Evolutionary conservation across 2,113 vertebrate genomes (phyloP), one percentile per base, ranked within the genome.

Genomic region (Callionymus lyra): DNA sequence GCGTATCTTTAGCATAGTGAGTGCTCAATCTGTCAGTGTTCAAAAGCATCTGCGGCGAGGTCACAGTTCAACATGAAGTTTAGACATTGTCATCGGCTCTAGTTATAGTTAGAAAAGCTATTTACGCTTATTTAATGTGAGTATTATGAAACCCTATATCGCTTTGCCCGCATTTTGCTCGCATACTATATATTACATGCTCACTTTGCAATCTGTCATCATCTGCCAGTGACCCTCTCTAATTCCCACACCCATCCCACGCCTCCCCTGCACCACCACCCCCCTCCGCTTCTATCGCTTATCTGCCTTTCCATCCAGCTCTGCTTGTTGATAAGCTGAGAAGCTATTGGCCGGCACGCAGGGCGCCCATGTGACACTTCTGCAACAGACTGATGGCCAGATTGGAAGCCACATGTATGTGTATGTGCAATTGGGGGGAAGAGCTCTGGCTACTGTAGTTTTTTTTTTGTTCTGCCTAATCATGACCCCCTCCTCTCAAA

Each of bases 281-380:
- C 43, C 79, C 79, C 70, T 72, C 74, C 53, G 45, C 50, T n/a
- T 38, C 57, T 53, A 64, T 65, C 60, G 59, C 61, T 77, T 77
- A 77, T 79, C 79, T 61, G 61, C 55, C 65, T 51, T 52, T 54
- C 69, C 74, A 76, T 65, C 77, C 76, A 12, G 21, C 58, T 70
- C 74, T 74, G 75, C 77, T 70, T 70, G 72, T 77, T 75, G 80
- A 79, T 79, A 70, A 80, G 72, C 67, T 35, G 64, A 65, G 65
- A 72, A 64, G 74, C 69, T 69, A 76, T 57, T 76, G 72, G 70
- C 76, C 72, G 58, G 74, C 69, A 47, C 70, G 63, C 75, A 76
- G 59, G 68, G 59, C 56, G 65, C 56, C 78, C 72, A 78, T 83
- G 79, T 83, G 79, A 79, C 72, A 70, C 68, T 62, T 64, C 54